These are phyloP conservation scores for Erebia aethiops DNA, from an alignment of 2,888 invertebrate genomes.

Conservation along the genomic window DNA sequence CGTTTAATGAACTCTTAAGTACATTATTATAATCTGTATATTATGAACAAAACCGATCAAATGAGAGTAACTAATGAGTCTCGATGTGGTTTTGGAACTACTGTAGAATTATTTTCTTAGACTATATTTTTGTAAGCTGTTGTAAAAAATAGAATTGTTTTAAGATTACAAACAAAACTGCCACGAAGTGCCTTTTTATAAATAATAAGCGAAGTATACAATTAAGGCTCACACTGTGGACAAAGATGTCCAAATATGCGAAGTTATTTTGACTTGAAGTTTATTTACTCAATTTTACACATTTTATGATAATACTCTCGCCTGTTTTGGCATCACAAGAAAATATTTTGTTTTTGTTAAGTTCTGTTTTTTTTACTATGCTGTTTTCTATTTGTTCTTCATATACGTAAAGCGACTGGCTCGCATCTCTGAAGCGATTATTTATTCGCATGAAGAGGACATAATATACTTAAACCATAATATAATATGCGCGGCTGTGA, in stretches of 20 bases:
- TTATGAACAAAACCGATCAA: conserved; percentile 49
- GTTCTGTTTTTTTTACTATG: background rate
- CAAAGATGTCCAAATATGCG: conserved; percentile 5
- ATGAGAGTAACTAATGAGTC: conserved; percentile 43
- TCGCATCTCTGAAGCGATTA: background rate
- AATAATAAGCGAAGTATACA: conserved; percentile 36
- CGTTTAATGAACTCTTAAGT: conserved; percentile 71
- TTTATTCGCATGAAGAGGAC: background rate
- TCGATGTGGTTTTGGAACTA: conserved; percentile 54
- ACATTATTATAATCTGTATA: conserved; percentile 66
- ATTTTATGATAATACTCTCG: conserved; percentile 20
- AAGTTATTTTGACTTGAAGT: conserved; percentile 15
- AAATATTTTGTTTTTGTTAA: background rate
- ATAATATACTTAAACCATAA: background rate
- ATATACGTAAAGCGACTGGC: conserved; percentile 53
- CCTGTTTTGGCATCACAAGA: conserved; percentile 16
- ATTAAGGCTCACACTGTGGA: conserved; percentile 18
- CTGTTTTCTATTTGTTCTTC: background rate
- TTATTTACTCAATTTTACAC: conserved; percentile 9
- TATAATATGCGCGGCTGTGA: background rate
- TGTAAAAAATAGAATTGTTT: conserved; percentile 64
- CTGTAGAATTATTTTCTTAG: conserved; percentile 65
- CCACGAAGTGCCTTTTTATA: conserved; percentile 80
- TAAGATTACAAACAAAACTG: conserved; percentile 72
- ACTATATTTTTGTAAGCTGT: conserved; percentile 62